Evolutionary conservation across 2,888 invertebrate genomes (phyloP), one percentile per base, ranked within the genome.

Genomic region (Drosophila kokeensis): DNA sequence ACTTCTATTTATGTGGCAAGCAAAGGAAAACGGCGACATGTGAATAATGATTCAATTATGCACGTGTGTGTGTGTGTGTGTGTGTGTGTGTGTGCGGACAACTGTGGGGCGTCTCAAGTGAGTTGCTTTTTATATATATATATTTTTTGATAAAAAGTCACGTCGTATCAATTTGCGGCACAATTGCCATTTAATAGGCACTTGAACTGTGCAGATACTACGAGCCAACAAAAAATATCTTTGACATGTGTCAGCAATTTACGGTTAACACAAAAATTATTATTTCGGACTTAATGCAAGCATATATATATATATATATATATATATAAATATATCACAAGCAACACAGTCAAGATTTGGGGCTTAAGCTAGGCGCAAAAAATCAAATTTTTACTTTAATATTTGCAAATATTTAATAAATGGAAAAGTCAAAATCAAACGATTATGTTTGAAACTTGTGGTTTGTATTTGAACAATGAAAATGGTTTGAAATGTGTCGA

Each of bases 151-250:
- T 69, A 63, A 90, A 90, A 90, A 90, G 91, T 90, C 90, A 90
- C 90, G 90, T 90, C 82, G 82, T 79, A 85, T 87, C 88, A 91
- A 91, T 91, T 91, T 90, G 83, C 73, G 72, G 81, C 84, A 86
- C 85, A 85, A 91, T 91, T 91, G 83, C 81, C 81, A 85, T 90
- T 90, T 90, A 90, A 90, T 90, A 89, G 89, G 83, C 88, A 83
- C 90, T 90, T 76, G 76, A 83, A 80, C 77, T 82, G 66, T 49
- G 76, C 70, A 72, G 58, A 78, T 30, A 75, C 40, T 27, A 38
- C 24, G 32, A 54, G 27, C 42, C 57, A 54, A 49, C 53, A 36
- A 36, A 50, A 49, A 59, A 32, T 21, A 42, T 50, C 27, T 32
- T 32, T 62, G 53, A 45, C 81, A 80, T 85, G 86, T 83, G 82